phyloP scores from a whole-genome alignment of 2,888 invertebrate species.

The Thera britannica region DNA sequence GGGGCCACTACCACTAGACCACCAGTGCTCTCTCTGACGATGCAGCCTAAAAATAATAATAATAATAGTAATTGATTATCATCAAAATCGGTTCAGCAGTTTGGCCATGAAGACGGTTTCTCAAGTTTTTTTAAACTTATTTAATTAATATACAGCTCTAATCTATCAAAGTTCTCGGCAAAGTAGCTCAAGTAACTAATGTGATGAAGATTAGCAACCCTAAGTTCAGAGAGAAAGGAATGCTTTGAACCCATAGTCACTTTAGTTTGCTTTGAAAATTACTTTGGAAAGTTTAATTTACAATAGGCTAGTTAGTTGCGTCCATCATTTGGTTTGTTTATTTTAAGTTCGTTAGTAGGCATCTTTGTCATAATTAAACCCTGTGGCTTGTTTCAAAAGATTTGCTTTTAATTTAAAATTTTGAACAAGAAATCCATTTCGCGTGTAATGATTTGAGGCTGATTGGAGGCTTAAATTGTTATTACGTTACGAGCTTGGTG shows the following conservation, averaged over 20 bases:
- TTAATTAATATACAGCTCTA: too few relatives aligned
- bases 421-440: constrained; percentile 48
- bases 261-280: constrained; percentile 29
- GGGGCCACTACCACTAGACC: too few relatives aligned
- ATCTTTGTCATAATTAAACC: constrained; percentile 11
- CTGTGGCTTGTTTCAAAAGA: constrained; percentile 22
- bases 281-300: constrained; percentile 12
- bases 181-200: too few relatives aligned
- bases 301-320: constrained; percentile 10
- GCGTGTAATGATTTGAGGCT: constrained; percentile 53
- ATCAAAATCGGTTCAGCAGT: too few relatives aligned
- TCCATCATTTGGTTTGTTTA: constrained; percentile 29
- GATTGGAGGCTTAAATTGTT: constrained; percentile 69
- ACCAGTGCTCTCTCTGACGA: too few relatives aligned
- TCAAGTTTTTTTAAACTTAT: too few relatives aligned
- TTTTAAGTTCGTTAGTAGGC: constrained; percentile 11
- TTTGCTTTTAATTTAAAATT: constrained; percentile 41
- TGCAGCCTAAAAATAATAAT: too few relatives aligned
- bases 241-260: not conserved
- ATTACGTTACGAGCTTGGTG: constrained; percentile 51
- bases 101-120: too few relatives aligned
- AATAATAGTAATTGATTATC: too few relatives aligned
- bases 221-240: not conserved
- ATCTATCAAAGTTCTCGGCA: too few relatives aligned
- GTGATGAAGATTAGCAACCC: too few relatives aligned